phyloP scores from a whole-genome alignment of 1,140 invertebrate species.

The Drosophila jambulina region DNA sequence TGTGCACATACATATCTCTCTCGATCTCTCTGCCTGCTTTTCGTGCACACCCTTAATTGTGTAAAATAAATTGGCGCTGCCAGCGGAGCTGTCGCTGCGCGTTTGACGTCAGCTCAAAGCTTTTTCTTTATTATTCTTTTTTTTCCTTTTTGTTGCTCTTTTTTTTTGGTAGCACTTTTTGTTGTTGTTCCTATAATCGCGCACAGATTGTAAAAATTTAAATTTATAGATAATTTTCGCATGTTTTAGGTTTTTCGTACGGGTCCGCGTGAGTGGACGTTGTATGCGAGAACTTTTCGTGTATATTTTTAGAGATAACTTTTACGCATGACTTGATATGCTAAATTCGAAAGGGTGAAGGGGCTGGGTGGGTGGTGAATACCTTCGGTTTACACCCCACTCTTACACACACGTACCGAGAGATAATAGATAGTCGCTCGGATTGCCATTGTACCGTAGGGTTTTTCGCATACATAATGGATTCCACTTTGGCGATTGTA shows the following conservation, averaged over 20 bases:
- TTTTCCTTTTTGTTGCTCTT: background rate
- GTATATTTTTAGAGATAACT: constrained; percentile 76
- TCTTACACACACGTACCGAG: constrained; percentile 1
- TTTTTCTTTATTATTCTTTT: constrained; percentile 46
- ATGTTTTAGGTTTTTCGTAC: constrained; percentile 72
- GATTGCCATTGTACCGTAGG: constrained; percentile 23
- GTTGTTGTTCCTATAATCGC: constrained; percentile 70
- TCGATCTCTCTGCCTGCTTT: constrained; percentile 42
- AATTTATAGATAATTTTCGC: constrained; percentile 84
- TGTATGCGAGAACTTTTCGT: constrained; percentile 45
- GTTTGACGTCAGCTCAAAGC: constrained; percentile 80
- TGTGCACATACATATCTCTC: constrained; percentile 45
- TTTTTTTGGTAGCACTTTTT: constrained; percentile 72
- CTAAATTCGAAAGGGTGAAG: constrained; percentile 52
- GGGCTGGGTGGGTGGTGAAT: constrained; percentile 6
- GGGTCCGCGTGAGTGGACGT: constrained; percentile 14
- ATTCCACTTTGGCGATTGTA: constrained; percentile 29
- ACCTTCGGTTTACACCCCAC: constrained; percentile 44
- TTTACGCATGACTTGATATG: constrained; percentile 79
- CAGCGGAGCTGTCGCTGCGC: constrained; percentile 39
- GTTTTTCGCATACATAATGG: constrained; percentile 43
- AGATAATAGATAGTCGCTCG: constrained; percentile 41
- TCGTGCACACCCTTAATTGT: constrained; percentile 81
- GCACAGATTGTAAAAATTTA: constrained; percentile 82
- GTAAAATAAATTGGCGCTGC: constrained; percentile 81